Conservation (phyloP, 2,888 invertebrate genomes). For the Panzeria rudis region DNA sequence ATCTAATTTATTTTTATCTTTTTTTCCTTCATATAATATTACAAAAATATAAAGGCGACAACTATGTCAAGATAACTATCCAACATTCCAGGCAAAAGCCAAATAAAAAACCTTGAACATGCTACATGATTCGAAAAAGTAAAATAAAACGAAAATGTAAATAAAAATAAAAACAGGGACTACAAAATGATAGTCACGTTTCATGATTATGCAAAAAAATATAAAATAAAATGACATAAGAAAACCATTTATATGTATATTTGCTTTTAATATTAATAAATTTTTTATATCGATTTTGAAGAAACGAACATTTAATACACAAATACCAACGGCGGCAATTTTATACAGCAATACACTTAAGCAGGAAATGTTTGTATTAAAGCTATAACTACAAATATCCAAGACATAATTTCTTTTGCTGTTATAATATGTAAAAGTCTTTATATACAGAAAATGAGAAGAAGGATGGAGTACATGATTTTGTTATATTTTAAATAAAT, state of each 20-base stretch:
- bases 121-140: conserved; percentile 24
- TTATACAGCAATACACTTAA: background rate
- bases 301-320: background rate
- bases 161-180: conserved; percentile 51
- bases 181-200: conserved; percentile 67
- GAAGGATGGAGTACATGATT: background rate
- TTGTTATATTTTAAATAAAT: background rate
- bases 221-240: conserved; percentile 55
- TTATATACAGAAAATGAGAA: background rate
- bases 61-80: conserved; percentile 22
- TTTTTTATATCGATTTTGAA: conserved; percentile 62
- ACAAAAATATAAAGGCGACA: conserved; percentile 17
- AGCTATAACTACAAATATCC: conserved; percentile 55
- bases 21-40: background rate
- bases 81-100: background rate
- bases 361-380: conserved; percentile 58
- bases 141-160: conserved; percentile 41
- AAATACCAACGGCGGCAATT: background rate
- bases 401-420: conserved; percentile 66
- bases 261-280: conserved; percentile 66
- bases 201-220: conserved; percentile 64
- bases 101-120: conserved; percentile 62
- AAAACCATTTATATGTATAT: conserved; percentile 66
- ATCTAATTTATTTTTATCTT: conserved; percentile 28
- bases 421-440: conserved; percentile 37